Conservation (phyloP, 2,797 vertebrate species). For the Halcyon smyrnensis region DNA sequence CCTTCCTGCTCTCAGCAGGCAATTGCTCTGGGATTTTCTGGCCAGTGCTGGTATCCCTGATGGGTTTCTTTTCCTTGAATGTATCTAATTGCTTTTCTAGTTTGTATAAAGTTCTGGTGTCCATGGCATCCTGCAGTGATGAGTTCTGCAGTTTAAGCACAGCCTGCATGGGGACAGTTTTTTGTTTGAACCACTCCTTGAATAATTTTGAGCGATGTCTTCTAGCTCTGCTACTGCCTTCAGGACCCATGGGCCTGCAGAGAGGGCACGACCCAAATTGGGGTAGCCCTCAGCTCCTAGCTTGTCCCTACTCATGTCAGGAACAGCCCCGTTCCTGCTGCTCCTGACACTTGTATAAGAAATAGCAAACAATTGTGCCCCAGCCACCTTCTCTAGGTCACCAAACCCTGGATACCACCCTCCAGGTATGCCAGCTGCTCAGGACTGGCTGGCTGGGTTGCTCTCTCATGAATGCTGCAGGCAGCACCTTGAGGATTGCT, state of each 20-base stretch:
- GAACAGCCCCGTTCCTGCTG: background rate
- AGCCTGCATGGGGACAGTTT: background rate
- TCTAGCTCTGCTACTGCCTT: background rate
- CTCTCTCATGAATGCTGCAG: background rate
- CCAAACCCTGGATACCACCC: background rate
- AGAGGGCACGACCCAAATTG: fast-evolving
- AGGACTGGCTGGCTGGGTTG: fast-evolving
- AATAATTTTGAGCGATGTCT: background rate
- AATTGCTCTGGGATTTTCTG: background rate
- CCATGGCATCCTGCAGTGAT: background rate
- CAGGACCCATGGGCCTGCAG: background rate
- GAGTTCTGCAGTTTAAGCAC: background rate
- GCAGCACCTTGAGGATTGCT: background rate
- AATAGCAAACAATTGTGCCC: background rate
- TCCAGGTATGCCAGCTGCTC: background rate
- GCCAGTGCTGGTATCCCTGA: background rate
- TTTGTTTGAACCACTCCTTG: background rate
- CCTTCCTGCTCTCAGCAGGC: background rate
- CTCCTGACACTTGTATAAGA: background rate
- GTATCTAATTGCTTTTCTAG: background rate
- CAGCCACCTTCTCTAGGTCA: background rate
- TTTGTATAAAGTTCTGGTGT: background rate
- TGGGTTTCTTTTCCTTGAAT: background rate
- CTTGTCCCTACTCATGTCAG: background rate
- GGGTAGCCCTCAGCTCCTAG: background rate